Percentiles rank a stretch among this genome's conserved stretches.
Conservation (phyloP, 2,888 invertebrate species). For the Unio pictorum region DNA sequence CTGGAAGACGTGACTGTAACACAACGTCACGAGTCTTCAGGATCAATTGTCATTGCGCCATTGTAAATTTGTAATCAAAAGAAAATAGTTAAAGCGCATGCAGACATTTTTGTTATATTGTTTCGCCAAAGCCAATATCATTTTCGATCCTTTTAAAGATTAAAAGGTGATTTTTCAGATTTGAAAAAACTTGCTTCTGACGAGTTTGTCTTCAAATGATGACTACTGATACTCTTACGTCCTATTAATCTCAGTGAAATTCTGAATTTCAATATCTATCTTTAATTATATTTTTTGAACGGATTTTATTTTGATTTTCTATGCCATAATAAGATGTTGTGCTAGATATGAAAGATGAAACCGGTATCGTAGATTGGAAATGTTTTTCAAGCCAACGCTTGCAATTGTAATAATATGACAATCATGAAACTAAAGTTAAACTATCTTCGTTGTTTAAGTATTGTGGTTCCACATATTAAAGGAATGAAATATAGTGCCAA, state of each 20-base stretch:
- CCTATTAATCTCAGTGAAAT: slow-evolving; percentile 18
- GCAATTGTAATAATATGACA: slow-evolving; percentile 47
- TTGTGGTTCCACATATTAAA: slow-evolving; percentile 45
- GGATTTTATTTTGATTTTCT: slow-evolving; percentile 6
- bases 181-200: slow-evolving; percentile 8
- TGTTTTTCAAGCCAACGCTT: slow-evolving; percentile 19
- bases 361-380: slow-evolving; percentile 28
- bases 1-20: slow-evolving; percentile 34
- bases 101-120: slow-evolving; percentile 8
- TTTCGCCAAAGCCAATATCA: slow-evolving; percentile 21
- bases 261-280: slow-evolving; percentile 11
- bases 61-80: slow-evolving; percentile 89
- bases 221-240: slow-evolving; percentile 8
- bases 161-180: slow-evolving; percentile 7
- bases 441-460: slow-evolving; percentile 46
- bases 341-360: slow-evolving; percentile 33
- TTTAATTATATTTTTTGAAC: slow-evolving; percentile 4
- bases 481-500: slow-evolving; percentile 43
- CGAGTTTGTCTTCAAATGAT: slow-evolving; percentile 4
- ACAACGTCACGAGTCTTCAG: slow-evolving; percentile 47
- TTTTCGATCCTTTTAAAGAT: slow-evolving; percentile 12
- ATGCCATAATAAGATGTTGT: slow-evolving; percentile 11
- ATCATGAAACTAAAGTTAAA: slow-evolving; percentile 43
- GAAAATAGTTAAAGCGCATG: slow-evolving; percentile 87
- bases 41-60: slow-evolving; percentile 52